A percentile compares a stretch with the other conserved stretches of the same genome.
phyloP scores from a whole-genome alignment of 2,797 vertebrate genomes.

The Poecilia velifera region DNA sequence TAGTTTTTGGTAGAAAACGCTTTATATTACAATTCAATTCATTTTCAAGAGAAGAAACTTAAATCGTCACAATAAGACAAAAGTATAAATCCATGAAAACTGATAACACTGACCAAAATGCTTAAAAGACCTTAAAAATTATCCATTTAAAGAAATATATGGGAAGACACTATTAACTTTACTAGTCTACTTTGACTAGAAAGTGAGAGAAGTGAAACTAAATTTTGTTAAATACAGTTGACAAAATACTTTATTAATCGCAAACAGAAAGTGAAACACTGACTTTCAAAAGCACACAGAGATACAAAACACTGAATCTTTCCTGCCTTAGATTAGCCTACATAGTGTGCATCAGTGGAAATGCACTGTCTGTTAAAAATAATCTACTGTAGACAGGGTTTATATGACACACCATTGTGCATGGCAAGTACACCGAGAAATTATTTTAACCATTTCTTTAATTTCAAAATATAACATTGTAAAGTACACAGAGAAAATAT shows the following conservation, averaged over 20 bases:
- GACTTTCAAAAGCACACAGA: not conserved
- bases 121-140: not conserved
- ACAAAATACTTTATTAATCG: not conserved
- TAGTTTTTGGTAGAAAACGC: not conserved
- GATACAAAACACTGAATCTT: not conserved
- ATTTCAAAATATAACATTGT: not conserved
- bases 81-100: not conserved
- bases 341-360: not conserved
- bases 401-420: not conserved
- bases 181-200: not conserved
- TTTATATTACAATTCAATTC: not conserved
- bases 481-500: not conserved
- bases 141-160: not conserved
- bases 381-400: not conserved
- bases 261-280: not conserved
- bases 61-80: not conserved
- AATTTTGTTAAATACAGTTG: not conserved
- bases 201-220: not conserved
- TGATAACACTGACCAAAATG: no score
- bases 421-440: constrained; percentile 2
- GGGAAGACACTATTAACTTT: not conserved
- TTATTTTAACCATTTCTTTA: not conserved
- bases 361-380: not conserved
- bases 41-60: not conserved
- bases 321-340: not conserved